phyloP scores from a whole-genome alignment of 2,113 vertebrate genomes.

The Taxidea taxus region DNA sequence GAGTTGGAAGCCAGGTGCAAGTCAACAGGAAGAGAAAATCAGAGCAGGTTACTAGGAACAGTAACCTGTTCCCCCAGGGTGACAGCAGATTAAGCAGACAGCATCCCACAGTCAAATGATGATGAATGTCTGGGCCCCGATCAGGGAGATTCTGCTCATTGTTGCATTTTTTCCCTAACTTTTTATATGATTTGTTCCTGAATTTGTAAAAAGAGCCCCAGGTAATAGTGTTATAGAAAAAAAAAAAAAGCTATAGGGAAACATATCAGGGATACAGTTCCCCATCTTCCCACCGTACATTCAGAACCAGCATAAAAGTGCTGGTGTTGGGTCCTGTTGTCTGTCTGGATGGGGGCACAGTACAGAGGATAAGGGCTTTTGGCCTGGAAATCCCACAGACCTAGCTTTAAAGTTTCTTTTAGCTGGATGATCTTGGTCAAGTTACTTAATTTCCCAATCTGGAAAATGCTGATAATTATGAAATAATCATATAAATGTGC shows the following conservation, averaged over 20 bases:
- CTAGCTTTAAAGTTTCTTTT: neutral
- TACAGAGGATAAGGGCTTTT: neutral
- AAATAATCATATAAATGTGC: neutral
- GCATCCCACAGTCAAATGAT: neutral
- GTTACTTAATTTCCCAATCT: neutral
- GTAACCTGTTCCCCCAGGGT: neutral
- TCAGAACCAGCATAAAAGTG: neutral
- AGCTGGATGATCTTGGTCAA: neutral
- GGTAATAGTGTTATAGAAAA: neutral
- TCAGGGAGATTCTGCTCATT: neutral
- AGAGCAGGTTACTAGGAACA: neutral
- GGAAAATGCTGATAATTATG: neutral
- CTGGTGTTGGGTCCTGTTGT: neutral
- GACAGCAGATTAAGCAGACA: neutral
- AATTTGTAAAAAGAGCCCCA: neutral
- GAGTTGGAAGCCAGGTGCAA: neutral
- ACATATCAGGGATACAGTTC: neutral
- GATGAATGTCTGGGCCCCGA: neutral
- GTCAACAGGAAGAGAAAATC: neutral
- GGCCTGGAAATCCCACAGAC: neutral
- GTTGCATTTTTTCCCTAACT: neutral
- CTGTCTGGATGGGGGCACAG: neutral
- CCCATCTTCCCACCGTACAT: too few relatives aligned
- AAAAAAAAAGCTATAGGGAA: neutral
- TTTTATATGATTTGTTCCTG: neutral